Evolutionary conservation across 53 echinoderm and acorn worm genomes (phyloP).

Genomic region (Temnopleurus reevesii): DNA sequence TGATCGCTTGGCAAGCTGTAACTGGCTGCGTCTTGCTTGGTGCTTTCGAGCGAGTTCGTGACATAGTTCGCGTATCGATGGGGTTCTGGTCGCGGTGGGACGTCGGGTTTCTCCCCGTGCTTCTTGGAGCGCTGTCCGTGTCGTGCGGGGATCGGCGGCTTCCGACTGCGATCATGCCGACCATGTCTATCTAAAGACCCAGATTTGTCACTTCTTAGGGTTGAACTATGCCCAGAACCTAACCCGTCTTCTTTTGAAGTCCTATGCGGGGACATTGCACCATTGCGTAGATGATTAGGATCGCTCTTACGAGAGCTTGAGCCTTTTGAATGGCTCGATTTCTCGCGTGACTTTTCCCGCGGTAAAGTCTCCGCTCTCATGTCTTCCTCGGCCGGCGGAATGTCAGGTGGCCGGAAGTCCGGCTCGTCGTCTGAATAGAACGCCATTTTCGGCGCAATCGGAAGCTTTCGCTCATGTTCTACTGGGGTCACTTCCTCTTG

Average conservation of each 20-base stretch:
- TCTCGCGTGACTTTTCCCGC: conserved; percentile 33
- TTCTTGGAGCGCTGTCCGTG: conserved; percentile 21
- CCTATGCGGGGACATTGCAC: conserved; percentile 47
- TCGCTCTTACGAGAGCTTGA: conserved; percentile 38
- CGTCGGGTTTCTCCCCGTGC: conserved; percentile 41
- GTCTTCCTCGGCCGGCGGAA: neutral
- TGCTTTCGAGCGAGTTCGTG: neutral
- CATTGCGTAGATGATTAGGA: conserved; percentile 17
- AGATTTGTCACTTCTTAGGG: conserved; percentile 36
- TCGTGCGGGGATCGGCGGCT: conserved; percentile 37
- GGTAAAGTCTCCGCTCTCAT: conserved; percentile 40
- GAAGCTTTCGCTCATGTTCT: conserved; percentile 57
- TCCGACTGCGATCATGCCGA: conserved; percentile 39
- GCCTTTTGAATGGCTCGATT: conserved; percentile 31
- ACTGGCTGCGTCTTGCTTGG: conserved; percentile 18
- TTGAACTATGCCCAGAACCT: conserved; percentile 44
- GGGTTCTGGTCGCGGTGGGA: conserved; percentile 35
- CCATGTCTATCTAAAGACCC: conserved; percentile 41
- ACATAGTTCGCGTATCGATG: neutral
- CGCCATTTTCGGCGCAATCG: conserved; percentile 69
- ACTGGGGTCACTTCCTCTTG: neutral
- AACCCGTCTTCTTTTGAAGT: conserved; percentile 49
- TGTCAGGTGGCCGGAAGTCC: conserved; percentile 10
- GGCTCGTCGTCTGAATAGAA: conserved; percentile 68
- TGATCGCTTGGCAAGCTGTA: conserved; percentile 54